Evolutionary conservation across 2,113 vertebrate species (phyloP).

Genomic region (Xyliphius kryptos): DNA sequence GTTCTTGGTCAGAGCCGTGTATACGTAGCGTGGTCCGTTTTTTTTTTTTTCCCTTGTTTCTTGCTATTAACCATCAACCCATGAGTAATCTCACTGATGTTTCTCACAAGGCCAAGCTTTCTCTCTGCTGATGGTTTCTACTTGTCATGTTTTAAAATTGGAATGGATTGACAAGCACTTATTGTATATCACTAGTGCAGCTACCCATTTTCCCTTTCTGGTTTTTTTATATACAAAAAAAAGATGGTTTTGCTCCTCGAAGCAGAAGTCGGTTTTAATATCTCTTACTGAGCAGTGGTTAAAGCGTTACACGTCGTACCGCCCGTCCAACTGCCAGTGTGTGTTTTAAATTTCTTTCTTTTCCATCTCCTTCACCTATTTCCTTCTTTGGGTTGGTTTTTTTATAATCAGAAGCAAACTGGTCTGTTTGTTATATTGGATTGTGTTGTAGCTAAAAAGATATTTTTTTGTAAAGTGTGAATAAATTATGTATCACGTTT

Average conservation of each 20-base stretch:
- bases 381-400: constrained; percentile 60
- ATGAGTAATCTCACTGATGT: background rate
- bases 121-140: background rate
- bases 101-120: constrained; percentile 7
- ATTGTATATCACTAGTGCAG: constrained; percentile 48
- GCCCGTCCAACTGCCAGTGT: constrained; percentile 64
- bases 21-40: constrained; percentile 7
- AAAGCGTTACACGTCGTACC: constrained; percentile 45
- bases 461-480: constrained; percentile 90
- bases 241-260: constrained; percentile 26
- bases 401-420: constrained; percentile 66
- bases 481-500: constrained; percentile 94
- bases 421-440: constrained; percentile 79
- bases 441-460: constrained; percentile 78
- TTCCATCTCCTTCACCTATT: constrained; percentile 52
- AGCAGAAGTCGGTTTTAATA: constrained; percentile 45
- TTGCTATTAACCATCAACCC: no score
- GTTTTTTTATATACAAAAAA: constrained; percentile 7
- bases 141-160: constrained; percentile 46
- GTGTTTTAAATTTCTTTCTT: constrained; percentile 76
- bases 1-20: no score
- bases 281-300: constrained; percentile 53
- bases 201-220: constrained; percentile 38
- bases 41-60: background rate
- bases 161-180: constrained; percentile 56